A percentile compares a stretch with the other conserved stretches of the same genome.
These are phyloP conservation scores for Dipodomys stephensi DNA, from an alignment of 2,113 vertebrate genomes.

Conservation along the genomic window DNA sequence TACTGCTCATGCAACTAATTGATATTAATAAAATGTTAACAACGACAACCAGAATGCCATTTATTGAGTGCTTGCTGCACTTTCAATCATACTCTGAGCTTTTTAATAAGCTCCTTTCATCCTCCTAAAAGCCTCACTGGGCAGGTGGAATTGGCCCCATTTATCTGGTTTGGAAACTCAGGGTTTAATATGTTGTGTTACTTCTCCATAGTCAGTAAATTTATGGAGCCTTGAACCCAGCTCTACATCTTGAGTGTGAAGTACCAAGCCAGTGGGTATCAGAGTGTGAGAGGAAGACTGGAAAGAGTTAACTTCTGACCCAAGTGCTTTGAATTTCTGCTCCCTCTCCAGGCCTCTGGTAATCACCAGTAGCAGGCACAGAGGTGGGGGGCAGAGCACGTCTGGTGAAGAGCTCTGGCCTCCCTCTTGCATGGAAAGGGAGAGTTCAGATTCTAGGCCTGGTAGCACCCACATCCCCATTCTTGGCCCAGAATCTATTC, in stretches of 20 bases:
- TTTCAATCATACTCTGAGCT: constrained; percentile 45
- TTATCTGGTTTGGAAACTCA: constrained; percentile 56
- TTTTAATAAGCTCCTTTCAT: constrained; percentile 71
- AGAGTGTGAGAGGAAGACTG: neutral
- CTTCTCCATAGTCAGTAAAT: neutral
- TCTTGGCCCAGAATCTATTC: constrained; percentile 6
- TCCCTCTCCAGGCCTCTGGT: constrained; percentile 61
- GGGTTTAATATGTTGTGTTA: constrained; percentile 45
- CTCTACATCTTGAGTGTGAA: neutral
- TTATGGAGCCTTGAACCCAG: constrained; percentile 46
- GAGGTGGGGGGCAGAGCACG: neutral
- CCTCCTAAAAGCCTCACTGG: constrained; percentile 18
- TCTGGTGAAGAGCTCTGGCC: neutral
- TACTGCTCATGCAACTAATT: too few relatives aligned
- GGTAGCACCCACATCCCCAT: neutral
- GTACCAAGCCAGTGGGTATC: neutral
- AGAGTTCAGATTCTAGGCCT: constrained; percentile 39
- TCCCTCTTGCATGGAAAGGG: neutral
- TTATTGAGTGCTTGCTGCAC: constrained; percentile 53
- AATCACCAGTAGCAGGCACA: constrained; percentile 52
- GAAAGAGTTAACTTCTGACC: constrained; percentile 76
- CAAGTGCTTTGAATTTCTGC: constrained; percentile 60
- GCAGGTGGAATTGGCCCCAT: neutral
- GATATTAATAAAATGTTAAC: neutral
- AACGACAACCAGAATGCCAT: constrained; percentile 5